Conservation (phyloP, 2,113 vertebrate genomes). For the Antidorcas marsupialis region DNA sequence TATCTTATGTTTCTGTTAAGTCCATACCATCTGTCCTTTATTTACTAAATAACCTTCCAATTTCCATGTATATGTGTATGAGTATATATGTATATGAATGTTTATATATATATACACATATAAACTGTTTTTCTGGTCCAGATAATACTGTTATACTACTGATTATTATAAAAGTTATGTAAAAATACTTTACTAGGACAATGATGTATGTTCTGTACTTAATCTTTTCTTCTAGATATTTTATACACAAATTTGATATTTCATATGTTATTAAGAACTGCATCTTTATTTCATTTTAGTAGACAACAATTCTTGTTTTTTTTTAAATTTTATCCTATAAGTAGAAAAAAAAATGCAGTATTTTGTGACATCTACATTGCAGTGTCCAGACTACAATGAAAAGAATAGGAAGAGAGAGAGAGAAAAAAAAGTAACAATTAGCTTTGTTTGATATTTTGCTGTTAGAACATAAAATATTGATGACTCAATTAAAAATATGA, state of each 20-base stretch:
- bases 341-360: neutral
- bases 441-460: neutral
- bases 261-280: neutral
- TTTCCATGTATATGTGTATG: neutral
- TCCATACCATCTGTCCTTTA: neutral
- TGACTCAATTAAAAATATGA: constrained; percentile 21
- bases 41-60: neutral
- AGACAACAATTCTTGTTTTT: neutral
- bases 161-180: neutral
- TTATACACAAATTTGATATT: neutral
- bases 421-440: neutral
- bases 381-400: neutral
- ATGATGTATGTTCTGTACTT: neutral
- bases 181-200: neutral
- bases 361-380: neutral
- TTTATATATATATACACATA: neutral
- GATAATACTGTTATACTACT: neutral
- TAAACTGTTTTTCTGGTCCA: neutral
- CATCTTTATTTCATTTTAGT: neutral
- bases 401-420: neutral
- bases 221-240: neutral
- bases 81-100: neutral
- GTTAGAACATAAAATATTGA: neutral
- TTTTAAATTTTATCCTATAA: neutral
- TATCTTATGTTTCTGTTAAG: too few species aligned